These are phyloP conservation scores for Xestoiulus laeticollis DNA, from an alignment of 2,888 invertebrate genomes.

Conservation along the genomic window DNA sequence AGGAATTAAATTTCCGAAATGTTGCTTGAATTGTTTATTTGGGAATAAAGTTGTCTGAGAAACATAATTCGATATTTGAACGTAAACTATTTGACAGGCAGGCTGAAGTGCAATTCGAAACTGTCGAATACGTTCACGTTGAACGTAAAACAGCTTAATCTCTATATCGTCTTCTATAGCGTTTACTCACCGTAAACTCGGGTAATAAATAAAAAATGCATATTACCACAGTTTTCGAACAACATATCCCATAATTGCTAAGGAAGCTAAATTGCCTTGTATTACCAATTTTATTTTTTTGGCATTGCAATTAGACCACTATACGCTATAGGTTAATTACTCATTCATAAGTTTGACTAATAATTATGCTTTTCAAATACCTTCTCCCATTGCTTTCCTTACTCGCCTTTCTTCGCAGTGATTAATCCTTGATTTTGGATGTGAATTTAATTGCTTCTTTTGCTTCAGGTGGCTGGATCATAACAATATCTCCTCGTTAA, in stretches of 20 bases:
- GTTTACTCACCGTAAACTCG: too few relatives aligned
- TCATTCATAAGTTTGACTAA: constrained; percentile 16
- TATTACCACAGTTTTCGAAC: neutral
- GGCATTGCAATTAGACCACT: neutral
- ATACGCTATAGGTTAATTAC: neutral
- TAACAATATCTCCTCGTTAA: constrained; percentile 43
- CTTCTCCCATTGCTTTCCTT: neutral
- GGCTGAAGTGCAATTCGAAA: too few relatives aligned
- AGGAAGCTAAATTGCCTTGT: neutral
- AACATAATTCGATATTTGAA: too few relatives aligned
- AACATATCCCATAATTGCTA: neutral
- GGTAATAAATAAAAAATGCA: neutral
- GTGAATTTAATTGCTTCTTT: neutral
- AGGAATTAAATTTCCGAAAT: too few relatives aligned
- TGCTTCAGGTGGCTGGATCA: constrained; percentile 44
- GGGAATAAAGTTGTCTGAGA: too few relatives aligned
- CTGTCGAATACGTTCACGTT: too few relatives aligned
- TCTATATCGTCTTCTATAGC: too few relatives aligned
- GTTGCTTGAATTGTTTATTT: too few relatives aligned
- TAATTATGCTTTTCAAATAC: neutral
- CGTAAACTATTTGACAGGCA: too few relatives aligned
- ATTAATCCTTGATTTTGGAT: neutral
- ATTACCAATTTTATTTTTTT: neutral
- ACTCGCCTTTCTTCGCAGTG: neutral
- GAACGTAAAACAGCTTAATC: too few relatives aligned